Percentiles rank a stretch among this genome's conserved stretches.
Conservation (phyloP, 2,888 invertebrate genomes). For the Muscina levida region DNA sequence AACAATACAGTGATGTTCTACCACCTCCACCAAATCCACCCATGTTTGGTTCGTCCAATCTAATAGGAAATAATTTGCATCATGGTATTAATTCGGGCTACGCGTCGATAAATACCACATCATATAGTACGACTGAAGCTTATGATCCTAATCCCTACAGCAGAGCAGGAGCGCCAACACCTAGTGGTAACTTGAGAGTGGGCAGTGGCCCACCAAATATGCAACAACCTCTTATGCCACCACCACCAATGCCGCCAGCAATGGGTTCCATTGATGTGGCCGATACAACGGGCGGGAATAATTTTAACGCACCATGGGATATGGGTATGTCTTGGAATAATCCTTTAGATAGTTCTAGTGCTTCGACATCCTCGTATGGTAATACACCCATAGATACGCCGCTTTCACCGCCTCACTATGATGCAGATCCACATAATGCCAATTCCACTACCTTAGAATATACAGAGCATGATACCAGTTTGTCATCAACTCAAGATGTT, state of each 20-base stretch:
- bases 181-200: background rate
- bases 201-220: slow-evolving; percentile 50
- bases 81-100: slow-evolving; percentile 57
- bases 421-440: slow-evolving; percentile 81
- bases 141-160: slow-evolving; percentile 57
- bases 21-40: slow-evolving; percentile 67
- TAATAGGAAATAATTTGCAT: slow-evolving; percentile 51
- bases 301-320: slow-evolving; percentile 80
- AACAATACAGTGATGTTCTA: slow-evolving; percentile 67
- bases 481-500: slow-evolving; percentile 80
- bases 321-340: slow-evolving; percentile 80
- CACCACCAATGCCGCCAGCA: slow-evolving; percentile 76
- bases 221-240: slow-evolving; percentile 73
- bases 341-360: slow-evolving; percentile 76
- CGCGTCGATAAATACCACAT: slow-evolving; percentile 63
- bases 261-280: slow-evolving; percentile 68
- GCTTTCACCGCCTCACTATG: slow-evolving; percentile 85
- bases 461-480: slow-evolving; percentile 80
- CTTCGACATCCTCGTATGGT: slow-evolving; percentile 71
- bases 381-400: slow-evolving; percentile 81
- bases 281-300: slow-evolving; percentile 71
- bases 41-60: slow-evolving; percentile 63
- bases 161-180: slow-evolving; percentile 39
- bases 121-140: slow-evolving; percentile 49
- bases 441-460: slow-evolving; percentile 82